Evolutionary conservation across 2,797 vertebrate species (phyloP), one percentile per base, ranked within the genome.

Genomic region (Takifugu ocellatus): DNA sequence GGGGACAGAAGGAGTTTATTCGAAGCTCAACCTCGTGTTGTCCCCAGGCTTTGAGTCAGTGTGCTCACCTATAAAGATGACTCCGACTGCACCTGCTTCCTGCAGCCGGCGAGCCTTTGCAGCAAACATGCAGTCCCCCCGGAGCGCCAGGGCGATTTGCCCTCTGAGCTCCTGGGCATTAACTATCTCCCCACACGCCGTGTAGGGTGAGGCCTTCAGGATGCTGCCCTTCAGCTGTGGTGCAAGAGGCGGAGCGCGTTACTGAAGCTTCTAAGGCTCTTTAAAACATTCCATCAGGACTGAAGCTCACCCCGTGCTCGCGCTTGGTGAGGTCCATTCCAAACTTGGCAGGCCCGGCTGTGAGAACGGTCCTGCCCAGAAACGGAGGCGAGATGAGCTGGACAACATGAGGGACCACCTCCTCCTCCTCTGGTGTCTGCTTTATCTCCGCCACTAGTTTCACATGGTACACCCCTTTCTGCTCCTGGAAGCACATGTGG

Each of bases 101-200:
- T 93, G 92, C 16, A 93, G 84, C 33, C 79, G 73, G 3, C 90
- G 90, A 61, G 92, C 91, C 72, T 93, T 93, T 26, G 63, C 87
- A 27, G 91, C 92, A 55, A 93, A 93, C 92, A 92, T 93, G 75
- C 92, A 93, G 70, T 91, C 89, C 1, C 92, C 92, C 1, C 92
- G 89, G 55, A 92, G 74, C 0, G 82, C 87, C 74, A 93, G 43
- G 2, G 87, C 91, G 2, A 93, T 87, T 14, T 48, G 82, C 9
- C 91, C 91, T 45, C 63, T 79, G 11, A 93, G 65, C 65, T 81
- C 79, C 5, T 5, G 70, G 1, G 70, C 33, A 6, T 93, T 93
- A 26, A 89, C 72, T 24, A 92, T 56, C 5, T 75, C 75, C 0
- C 80, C 85, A 64, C 92, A 93, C 1, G 92, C 92, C 6, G 86